These are phyloP conservation scores for Bolinopsis microptera DNA, from an alignment of 37 sponge, comb jelly and placozoan species.

Conservation along the genomic window DNA sequence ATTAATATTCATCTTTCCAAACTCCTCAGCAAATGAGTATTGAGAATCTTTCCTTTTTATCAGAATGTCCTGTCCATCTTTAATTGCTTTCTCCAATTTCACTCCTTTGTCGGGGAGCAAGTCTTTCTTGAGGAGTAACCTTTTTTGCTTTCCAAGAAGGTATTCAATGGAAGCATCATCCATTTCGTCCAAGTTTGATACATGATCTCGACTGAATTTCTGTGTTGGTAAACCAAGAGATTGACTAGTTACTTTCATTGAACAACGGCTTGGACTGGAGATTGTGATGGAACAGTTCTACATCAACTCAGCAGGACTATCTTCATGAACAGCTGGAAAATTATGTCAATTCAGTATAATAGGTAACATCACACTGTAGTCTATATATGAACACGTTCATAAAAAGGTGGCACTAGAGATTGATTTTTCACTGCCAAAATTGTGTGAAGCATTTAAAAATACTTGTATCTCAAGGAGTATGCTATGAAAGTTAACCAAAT, in stretches of 20 bases:
- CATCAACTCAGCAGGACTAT: no score
- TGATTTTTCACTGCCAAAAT: no score
- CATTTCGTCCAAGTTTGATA: background rate
- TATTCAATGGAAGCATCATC: background rate
- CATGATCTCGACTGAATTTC: constrained; percentile 1
- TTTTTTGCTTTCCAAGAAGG: background rate
- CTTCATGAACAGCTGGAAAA: no score
- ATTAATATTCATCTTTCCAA: background rate
- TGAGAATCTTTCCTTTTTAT: background rate
- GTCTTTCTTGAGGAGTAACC: background rate
- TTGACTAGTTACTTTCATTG: background rate
- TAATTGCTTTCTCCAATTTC: background rate
- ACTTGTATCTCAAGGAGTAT: no score
- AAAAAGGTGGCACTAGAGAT: no score
- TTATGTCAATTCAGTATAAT: no score
- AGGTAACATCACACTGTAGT: no score
- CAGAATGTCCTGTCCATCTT: background rate
- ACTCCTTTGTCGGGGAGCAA: background rate
- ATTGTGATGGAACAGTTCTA: background rate
- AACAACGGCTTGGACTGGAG: no score
- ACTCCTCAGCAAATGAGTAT: background rate
- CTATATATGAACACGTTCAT: no score
- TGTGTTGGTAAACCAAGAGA: constrained; percentile 21
- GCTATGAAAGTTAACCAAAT: no score
- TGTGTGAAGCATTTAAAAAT: no score